These are phyloP conservation scores for Panagrolaimus sp. DNA, from an alignment of 1,140 invertebrate genomes.

Conservation along the genomic window DNA sequence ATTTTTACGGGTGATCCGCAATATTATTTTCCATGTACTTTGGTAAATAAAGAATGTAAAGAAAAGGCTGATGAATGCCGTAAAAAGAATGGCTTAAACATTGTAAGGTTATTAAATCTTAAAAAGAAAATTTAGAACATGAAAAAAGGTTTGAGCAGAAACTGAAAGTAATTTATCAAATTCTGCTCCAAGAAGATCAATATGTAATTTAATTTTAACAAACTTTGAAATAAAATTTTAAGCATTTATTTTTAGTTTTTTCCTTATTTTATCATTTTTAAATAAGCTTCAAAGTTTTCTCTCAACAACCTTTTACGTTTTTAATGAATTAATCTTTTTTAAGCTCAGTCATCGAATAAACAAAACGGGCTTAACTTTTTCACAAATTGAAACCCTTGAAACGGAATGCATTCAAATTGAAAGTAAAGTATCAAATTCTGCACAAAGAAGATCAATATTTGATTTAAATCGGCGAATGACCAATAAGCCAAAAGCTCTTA, in stretches of 20 bases:
- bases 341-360: neutral
- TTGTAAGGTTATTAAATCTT: conserved; percentile 21
- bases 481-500: conserved; percentile 42
- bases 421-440: conserved; percentile 43
- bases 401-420: conserved; percentile 40
- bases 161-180: too few relatives aligned
- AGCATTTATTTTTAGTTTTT: too few relatives aligned
- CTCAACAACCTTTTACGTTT: too few relatives aligned
- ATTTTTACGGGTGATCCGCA: conserved; percentile 51
- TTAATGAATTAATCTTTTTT: neutral
- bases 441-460: conserved; percentile 47
- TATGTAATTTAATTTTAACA: too few relatives aligned
- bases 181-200: too few relatives aligned
- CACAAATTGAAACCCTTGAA: conserved; percentile 19
- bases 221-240: too few relatives aligned
- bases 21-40: conserved; percentile 52
- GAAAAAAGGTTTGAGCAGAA: conserved; percentile 13
- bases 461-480: conserved; percentile 36
- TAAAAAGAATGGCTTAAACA: conserved; percentile 28
- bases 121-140: conserved; percentile 9
- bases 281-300: too few relatives aligned
- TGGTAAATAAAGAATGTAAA: conserved; percentile 41
- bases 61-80: conserved; percentile 34
- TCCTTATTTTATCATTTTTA: too few relatives aligned
- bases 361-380: conserved; percentile 8